Conservation (phyloP, 1,140 invertebrate genomes). For the Heliconius himera region DNA sequence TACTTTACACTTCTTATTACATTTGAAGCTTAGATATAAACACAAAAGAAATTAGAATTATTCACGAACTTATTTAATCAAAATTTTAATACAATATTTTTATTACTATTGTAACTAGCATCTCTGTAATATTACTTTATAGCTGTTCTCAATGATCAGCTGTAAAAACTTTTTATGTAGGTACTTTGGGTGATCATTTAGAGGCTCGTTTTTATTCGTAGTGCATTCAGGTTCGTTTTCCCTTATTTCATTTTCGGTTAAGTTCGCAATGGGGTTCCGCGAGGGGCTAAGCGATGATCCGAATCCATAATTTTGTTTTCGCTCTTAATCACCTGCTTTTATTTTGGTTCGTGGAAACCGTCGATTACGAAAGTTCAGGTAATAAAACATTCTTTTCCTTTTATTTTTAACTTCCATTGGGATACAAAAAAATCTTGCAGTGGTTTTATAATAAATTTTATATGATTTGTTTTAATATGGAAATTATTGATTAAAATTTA, state of each 20-base stretch:
- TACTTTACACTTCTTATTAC: too few species aligned
- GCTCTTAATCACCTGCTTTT: conserved; percentile 11
- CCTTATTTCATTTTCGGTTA: conserved; percentile 16
- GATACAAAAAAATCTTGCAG: neutral
- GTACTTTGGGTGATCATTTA: conserved; percentile 7
- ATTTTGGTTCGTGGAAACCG: conserved; percentile 20
- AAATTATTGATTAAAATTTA: too few species aligned
- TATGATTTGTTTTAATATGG: too few species aligned
- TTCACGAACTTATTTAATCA: neutral
- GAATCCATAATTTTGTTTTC: conserved; percentile 27
- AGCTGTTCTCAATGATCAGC: conserved; percentile 1
- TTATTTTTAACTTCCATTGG: neutral
- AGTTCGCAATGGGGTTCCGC: conserved; percentile 9
- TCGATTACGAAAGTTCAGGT: conserved; percentile 18
- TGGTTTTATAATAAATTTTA: too few species aligned
- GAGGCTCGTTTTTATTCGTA: conserved; percentile 21
- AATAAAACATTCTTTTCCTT: neutral
- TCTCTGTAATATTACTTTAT: conserved; percentile 8
- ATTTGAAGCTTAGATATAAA: too few species aligned
- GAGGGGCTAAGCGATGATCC: conserved; percentile 18
- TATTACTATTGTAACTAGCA: neutral
- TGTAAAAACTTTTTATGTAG: conserved; percentile 9
- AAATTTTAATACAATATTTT: neutral
- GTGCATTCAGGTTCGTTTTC: conserved; percentile 19
- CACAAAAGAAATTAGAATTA: too few species aligned